Evolutionary conservation across 2,797 vertebrate species (phyloP), one percentile per base, ranked within the genome.

Genomic region (Halcyon badia): DNA sequence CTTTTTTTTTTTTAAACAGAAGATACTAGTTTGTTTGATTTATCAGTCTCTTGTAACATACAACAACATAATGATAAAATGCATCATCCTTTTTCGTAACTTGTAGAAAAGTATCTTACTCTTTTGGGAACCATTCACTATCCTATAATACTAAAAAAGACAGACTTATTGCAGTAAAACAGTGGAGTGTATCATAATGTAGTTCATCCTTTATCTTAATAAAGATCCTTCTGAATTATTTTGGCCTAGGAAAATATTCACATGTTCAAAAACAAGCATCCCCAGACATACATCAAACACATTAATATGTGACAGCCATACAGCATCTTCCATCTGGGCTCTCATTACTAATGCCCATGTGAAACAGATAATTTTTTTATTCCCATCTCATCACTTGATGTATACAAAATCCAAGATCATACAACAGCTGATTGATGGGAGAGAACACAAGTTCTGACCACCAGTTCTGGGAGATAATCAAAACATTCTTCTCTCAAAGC

Each of bases 251-350:
- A 70, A 91, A 95, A 33, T 12, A 64, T 28, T 44, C n/a, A 31
- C 18, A 31, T 3, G 0, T 51, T 83, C 28, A 73, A 77, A 94
- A 66, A 0, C 3, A 80, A 85, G 6, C 8, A 41, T 44, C 19
- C 65, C 20, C 39, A 19, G 31, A 39, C 46, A 49, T 46, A n/a
- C 2, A 35, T 65, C 13, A 87, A 73, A 58, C 22, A 26, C 22
- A 28, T 58, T 22, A 62, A 19, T 22, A 39, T 0, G 0, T 26
- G n/a, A 66, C 16, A 83, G 9, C 8, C 33, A 80, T 22, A 33
- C 5, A 80, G 17, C 12, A 62, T 31, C 52, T 85, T 83, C 49
- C 21, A 30, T 60, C n/a, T 4, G 2, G 14, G 4, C 21, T 42
- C 10, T 77, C 25, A 54, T 78, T 68, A 68, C 28, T 78, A 39